Base-by-base conservation (phyloP, 2,888 invertebrate genomes). In the Coelopa pilipes region DNA sequence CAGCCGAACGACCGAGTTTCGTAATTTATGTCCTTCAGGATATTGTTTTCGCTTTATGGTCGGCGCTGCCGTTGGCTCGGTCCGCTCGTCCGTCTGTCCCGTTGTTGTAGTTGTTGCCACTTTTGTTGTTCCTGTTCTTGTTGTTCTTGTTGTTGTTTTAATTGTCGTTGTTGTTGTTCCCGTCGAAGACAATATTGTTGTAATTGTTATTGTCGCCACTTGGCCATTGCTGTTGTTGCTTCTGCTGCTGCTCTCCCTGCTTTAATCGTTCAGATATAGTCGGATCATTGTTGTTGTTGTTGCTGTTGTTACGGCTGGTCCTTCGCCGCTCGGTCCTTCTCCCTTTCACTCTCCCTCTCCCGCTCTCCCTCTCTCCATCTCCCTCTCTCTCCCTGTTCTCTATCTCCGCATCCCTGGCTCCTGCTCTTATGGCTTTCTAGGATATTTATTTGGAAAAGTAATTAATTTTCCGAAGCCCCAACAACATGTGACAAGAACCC, bases 21-120 rank as follows among this genome's bases (percentile, higher is more conserved):
- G 81, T 81, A 81, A 81, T 81, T 81, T 81, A 81, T 81, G 80
- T 80, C 75, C 81, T 77, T 60, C 67, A 67, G 71, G 65, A 71
- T 71, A 82, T 82, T 82, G 82, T 82, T 82, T 81, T 80, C 81
- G 78, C 78, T 81, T 80, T 79, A 79, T 79, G 76, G 75, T 76
- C 71, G 72, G 74, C 72, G 76, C 76, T 65, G 70, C 60, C 13
- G 21, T 68, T 73, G 55, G n/a, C n/a, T n/a, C n/a, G n/a, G n/a
- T n/a, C n/a, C n/a, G n/a, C n/a, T n/a, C n/a, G n/a, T n/a, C 34
- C 60, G 66, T 66, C 19, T 47, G 59, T 66, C 15, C 53, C 63
- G 62, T 46, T 55, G 34, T 63, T 63, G 63, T 62, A 19, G 19
- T 46, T 24, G 45, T 24, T 47, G 72, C 53, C 21, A 24, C n/a